Evolutionary conservation across 2,797 vertebrate genomes (phyloP).

Genomic region (Cynopterus sphinx): DNA sequence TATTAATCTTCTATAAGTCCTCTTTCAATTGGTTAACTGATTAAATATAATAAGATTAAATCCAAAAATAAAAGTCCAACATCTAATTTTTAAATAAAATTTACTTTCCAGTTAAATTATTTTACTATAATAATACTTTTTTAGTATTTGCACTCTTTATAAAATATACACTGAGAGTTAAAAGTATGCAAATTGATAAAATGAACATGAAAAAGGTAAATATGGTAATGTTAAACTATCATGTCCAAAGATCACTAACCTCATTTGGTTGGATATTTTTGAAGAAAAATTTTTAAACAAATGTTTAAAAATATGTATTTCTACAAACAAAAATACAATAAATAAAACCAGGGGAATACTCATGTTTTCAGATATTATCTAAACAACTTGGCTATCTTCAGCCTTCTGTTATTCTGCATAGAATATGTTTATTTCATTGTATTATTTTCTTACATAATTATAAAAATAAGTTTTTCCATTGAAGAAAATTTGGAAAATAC

Average conservation of each 20-base stretch:
- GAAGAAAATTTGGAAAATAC: background rate
- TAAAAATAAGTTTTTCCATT: background rate
- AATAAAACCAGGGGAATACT: background rate
- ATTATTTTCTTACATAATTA: background rate
- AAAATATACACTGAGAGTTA: background rate
- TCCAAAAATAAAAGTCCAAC: background rate
- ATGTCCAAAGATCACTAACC: background rate
- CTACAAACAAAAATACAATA: background rate
- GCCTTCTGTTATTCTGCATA: background rate
- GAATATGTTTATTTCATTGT: conserved; percentile 7
- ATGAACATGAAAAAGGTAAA: background rate
- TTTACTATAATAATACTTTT: conserved; percentile 13
- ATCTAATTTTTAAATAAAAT: conserved; percentile 29
- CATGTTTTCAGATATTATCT: background rate
- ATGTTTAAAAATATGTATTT: background rate
- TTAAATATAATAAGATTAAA: conserved; percentile 43
- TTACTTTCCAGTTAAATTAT: conserved; percentile 21
- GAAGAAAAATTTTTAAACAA: background rate
- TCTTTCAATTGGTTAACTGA: conserved; percentile 63
- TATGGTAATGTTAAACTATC: background rate
- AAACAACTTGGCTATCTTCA: background rate
- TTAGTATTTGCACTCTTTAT: background rate
- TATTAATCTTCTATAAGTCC: background rate
- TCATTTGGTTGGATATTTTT: background rate
- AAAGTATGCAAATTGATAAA: background rate